Base-by-base conservation (phyloP, 2,888 invertebrate species). In the Antheraea yamamai region DNA sequence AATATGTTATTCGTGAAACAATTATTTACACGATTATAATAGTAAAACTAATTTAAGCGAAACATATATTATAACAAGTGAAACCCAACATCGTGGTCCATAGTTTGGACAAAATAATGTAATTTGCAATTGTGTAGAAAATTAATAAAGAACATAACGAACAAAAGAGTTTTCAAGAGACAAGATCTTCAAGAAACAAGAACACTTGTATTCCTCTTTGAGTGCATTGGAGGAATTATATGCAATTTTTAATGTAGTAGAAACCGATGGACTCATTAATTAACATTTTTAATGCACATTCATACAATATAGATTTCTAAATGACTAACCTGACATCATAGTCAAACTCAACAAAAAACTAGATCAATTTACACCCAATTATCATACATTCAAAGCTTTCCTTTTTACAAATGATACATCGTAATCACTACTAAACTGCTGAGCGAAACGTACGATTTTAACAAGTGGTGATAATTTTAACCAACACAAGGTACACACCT, bases 331-430 rank as follows among this genome's bases (percentile, higher is more conserved):
- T 35, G 16, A 64, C 39, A 64, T 39, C n/a, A 20, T 73, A 30
- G 47, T 73, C 75, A 14, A 47, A 75, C 66, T 74, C 61, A 79
- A 79, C 74, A 71, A 51, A 72, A 79, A 79, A 81, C 77, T 76
- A 66, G 77, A 79, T 74, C 81, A 76, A 78, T 78, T 79, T 77
- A 75, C 79, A 79, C 79, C 77, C 78, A 74, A 71, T 79, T 79
- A 76, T 78, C 74, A 78, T 74, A 72, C 77, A 76, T 77, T 74
- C 76, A 76, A 75, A 76, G 79, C 81, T 82, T 82, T 82, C 79
- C 76, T 74, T 78, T 79, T 79, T 76, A 79, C 76, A 78, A 71
- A 58, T 39, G 35, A 39, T 70, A 70, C 70, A 39, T 70, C 39
- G 20, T 70, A 70, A 70, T 70, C 10, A 70, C n/a, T 20, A 39